Base-by-base conservation (phyloP, 2,888 invertebrate genomes). In the Amblyjoppa fuscipennis region DNA sequence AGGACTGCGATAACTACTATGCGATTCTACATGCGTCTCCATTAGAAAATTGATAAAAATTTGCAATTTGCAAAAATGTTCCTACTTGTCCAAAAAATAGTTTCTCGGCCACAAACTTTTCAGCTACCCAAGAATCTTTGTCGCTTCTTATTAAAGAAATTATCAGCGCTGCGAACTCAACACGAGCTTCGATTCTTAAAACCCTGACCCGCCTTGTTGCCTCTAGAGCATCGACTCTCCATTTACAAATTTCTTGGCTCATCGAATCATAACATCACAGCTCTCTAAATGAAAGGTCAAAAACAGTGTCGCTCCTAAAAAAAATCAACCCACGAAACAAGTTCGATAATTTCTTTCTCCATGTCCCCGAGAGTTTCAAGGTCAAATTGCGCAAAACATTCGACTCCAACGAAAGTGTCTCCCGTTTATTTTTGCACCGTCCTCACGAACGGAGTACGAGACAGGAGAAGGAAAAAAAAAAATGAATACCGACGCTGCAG, bases 311-410 rank as follows among this genome's bases (percentile, higher is more conserved):
- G 3, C 3, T 59, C 1, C 61, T 5, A 53, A 64, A 64, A 64
- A 64, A 16, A 64, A 16, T 16, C 53, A 16, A 25, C 53, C 6
- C 6, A 20, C 20, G 9, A 56, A 56, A 56, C 7, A 5, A 2
- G 7, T 25, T 20, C 20, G 20, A 56, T 0, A 56, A 56, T 5
- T 25, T 56, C n/a, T 1, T 56, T 56, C 20, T 56, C 53, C 20
- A 2, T 56, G 53, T 56, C 53, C 9, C 9, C 53, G 2, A n/a
- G 2, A 41, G 16, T 16, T 49, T 49, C 45, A 49, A 49, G 45
- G 45, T 49, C 75, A 75, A 61, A 49, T 34, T 45, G 7, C 41
- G 56, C n/a, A 34, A 59, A 73, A 41, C 38, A 31, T 25, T 64
- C 64, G 13, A 13, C 41, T 6, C 41, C 31, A 20, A 38, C 16